These are phyloP conservation scores for Varanus komodoensis DNA, from an alignment of 2,113 vertebrate genomes.

Conservation along the genomic window DNA sequence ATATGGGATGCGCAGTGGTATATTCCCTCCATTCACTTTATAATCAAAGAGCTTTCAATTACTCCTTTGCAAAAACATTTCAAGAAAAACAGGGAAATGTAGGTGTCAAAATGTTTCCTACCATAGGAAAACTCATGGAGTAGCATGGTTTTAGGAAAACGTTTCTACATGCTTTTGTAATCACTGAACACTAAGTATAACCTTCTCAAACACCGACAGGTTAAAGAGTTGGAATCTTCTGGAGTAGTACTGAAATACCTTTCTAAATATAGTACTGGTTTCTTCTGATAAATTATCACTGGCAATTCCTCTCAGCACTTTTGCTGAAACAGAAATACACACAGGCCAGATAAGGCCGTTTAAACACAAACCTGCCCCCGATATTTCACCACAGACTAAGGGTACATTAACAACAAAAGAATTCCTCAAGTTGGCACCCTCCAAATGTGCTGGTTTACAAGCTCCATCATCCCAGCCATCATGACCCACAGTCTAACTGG, in stretches of 20 bases:
- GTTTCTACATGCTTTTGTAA: background rate
- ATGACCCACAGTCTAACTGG: too few species aligned
- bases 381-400: background rate
- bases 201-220: background rate
- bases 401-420: background rate
- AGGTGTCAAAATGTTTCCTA: background rate
- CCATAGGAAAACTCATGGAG: background rate
- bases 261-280: constrained; percentile 20
- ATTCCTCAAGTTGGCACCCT: background rate
- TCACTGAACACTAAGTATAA: too few species aligned
- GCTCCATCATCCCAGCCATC: background rate
- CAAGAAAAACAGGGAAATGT: background rate
- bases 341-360: background rate
- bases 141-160: background rate
- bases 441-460: background rate
- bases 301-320: constrained; percentile 15
- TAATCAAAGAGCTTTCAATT: background rate
- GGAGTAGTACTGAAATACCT: background rate
- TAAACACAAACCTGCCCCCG: background rate
- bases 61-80: background rate
- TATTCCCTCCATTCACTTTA: background rate
- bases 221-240: background rate
- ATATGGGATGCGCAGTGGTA: background rate
- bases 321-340: background rate
- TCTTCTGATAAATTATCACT: constrained; percentile 6